Evolutionary conservation across 2,888 invertebrate genomes (phyloP).

Genomic region (Chymomyza caudatula): DNA sequence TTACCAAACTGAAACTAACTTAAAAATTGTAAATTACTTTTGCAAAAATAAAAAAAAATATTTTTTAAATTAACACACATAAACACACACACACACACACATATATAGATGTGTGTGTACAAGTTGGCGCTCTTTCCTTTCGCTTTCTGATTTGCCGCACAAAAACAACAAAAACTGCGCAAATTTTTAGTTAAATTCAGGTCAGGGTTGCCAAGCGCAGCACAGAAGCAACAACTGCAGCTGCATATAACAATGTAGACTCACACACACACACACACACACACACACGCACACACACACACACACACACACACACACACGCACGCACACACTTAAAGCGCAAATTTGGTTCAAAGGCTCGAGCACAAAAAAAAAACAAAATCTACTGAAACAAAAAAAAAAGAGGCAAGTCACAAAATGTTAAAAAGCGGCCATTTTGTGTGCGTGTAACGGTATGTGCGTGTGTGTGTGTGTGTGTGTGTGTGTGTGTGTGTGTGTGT

Average conservation of each 20-base stretch:
- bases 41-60: background rate
- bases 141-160: slow-evolving; percentile 42
- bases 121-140: slow-evolving; percentile 20
- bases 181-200: slow-evolving; percentile 59
- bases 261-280: slow-evolving; percentile 24
- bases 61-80: slow-evolving; percentile 14
- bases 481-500: slow-evolving; percentile 2
- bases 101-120: slow-evolving; percentile 1
- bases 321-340: background rate
- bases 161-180: slow-evolving; percentile 35
- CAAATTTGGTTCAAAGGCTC: background rate
- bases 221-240: slow-evolving; percentile 36
- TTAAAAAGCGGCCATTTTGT: background rate
- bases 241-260: slow-evolving; percentile 34
- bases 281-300: slow-evolving; percentile 13
- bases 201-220: slow-evolving; percentile 58
- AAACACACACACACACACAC: slow-evolving; percentile 19
- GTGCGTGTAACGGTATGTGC: background rate
- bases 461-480: background rate
- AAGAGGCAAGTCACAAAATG: background rate
- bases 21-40: background rate
- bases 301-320: slow-evolving; percentile 27
- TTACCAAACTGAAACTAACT: slow-evolving; percentile 2
- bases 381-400: too few species aligned
- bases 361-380: background rate